Evolutionary conservation across 2,888 invertebrate species (phyloP), one percentile per base, ranked within the genome.

Genomic region (Helobdella robusta): DNA sequence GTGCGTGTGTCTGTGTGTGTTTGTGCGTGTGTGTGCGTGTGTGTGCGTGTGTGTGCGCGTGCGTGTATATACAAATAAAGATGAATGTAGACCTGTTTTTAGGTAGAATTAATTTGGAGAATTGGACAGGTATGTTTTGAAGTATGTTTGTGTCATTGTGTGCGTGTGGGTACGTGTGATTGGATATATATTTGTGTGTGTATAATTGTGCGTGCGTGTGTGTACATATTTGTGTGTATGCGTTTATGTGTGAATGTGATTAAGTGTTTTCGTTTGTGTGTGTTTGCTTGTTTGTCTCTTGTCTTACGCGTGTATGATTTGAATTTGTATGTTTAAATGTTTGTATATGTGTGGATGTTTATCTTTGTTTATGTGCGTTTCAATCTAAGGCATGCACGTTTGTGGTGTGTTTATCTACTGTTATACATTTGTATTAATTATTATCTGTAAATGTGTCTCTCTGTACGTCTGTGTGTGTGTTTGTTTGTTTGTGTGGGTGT

Each of bases 191-290:
- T 50, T n/a, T 50, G 50, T 50, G 50, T 50, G 50, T 50, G 50
- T 50, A 25, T 50, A 25, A 23, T n/a, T 50, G 50, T 50, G 50
- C 25, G 50, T 50, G 50, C 25, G 50, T 50, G 50, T 50, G 50
- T 50, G 50, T 50, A 25, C 25, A 18, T 50, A 25, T 50, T n/a
- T 50, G 50, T 50, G 50, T 50, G 50, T 50, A 25, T 50, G 50
- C 25, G 50, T 50, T n/a, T 50, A 25, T 50, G 50, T 50, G 50
- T 50, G 50, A 23, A 25, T 50, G 50, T 50, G 50, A 23, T n/a
- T 50, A 25, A 23, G 50, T 50, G 50, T 50, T n/a, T 50, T n/a
- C 25, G 50, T 50, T n/a, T 50, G 50, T 50, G 50, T 50, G 50
- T 50, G 50, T 50, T n/a, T 50, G 50, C 25, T n/a, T 50, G 50